Evolutionary conservation across 2,888 invertebrate species (phyloP), one percentile per base, ranked within the genome.

Genomic region (Zhuqinia jingwanae): DNA sequence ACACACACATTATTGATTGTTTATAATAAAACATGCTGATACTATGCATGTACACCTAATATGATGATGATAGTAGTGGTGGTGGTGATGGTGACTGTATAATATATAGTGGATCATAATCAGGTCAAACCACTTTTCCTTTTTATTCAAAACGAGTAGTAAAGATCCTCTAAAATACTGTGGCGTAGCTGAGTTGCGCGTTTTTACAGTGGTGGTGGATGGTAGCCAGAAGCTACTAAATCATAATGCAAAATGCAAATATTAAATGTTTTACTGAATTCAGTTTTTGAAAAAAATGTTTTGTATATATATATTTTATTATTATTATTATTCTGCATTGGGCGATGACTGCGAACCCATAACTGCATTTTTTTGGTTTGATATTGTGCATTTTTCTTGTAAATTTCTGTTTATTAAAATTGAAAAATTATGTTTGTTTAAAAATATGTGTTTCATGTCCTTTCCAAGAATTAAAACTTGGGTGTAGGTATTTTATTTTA

Each of bases 91-190:
- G 45, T 70, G 70, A n/a, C 36, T 63, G 53, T 25, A 65, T 73
- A 45, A 70, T 53, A n/a, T 36, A 68, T 45, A 79, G 76, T 76
- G 70, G 88, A 81, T 85, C 85, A 86, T 87, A 89, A 89, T 86
- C 89, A 88, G 89, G 89, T 88, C 89, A 89, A 89, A 88, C 89
- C 87, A 89, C 89, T 89, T 89, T 80, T 88, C 86, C 84, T 89
- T 82, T 83, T 60, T 76, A 75, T 63, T 58, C 75, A 82, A 82
- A 87, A 82, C 82, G 70, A 78, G 70, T 77, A 80, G 70, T 82
- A 56, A 30, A 78, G 22, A n/a, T n/a, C n/a, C n/a, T 42, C 50
- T 25, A 22, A 45, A 27, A 27, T 20, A 17, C 11, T 22, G 30
- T 10, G 30, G 36, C 30, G 30, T 70, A 45, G 70, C 20, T 73